A percentile compares a stretch with the other conserved stretches of the same genome.
These are phyloP conservation scores for Polydrusus cervinus DNA, from an alignment of 2,888 invertebrate genomes.

Conservation along the genomic window DNA sequence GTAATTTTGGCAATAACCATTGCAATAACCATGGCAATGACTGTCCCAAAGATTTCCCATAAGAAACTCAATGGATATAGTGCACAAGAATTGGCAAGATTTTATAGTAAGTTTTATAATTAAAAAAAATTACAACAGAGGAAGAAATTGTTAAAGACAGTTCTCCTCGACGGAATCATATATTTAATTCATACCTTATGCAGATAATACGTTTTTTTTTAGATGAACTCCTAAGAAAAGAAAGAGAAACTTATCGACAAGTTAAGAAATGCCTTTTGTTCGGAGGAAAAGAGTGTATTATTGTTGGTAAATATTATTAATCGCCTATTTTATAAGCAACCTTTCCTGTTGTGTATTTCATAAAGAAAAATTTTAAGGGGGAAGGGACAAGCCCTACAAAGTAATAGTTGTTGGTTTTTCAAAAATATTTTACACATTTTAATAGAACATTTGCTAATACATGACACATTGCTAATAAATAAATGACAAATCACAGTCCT, in stretches of 20 bases:
- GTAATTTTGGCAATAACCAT: conserved; percentile 31
- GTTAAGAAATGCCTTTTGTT: conserved; percentile 17
- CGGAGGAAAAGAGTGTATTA: conserved; percentile 23
- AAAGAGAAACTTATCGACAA: conserved; percentile 27
- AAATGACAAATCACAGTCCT: no score
- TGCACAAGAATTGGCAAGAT: conserved; percentile 22
- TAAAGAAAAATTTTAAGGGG: no score
- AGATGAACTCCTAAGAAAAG: conserved; percentile 31
- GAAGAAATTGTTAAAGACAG: no score
- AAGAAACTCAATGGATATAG: conserved; percentile 8
- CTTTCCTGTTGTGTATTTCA: no score
- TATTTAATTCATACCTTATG: neutral
- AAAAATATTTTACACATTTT: no score
- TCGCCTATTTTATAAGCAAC: no score
- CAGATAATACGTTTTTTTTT: neutral
- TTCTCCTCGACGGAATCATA: no score
- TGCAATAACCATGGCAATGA: conserved; percentile 35
- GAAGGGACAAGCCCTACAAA: no score
- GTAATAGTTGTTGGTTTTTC: no score
- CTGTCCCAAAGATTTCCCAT: conserved; percentile 27
- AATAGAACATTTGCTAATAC: no score
- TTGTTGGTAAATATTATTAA: conserved; percentile 6
- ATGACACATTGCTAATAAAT: no score
- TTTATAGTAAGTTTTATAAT: conserved; percentile 20
- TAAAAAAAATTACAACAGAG: no score